phyloP scores from a whole-genome alignment of 2,113 vertebrate species.

The Ardeotis arabs region DNA sequence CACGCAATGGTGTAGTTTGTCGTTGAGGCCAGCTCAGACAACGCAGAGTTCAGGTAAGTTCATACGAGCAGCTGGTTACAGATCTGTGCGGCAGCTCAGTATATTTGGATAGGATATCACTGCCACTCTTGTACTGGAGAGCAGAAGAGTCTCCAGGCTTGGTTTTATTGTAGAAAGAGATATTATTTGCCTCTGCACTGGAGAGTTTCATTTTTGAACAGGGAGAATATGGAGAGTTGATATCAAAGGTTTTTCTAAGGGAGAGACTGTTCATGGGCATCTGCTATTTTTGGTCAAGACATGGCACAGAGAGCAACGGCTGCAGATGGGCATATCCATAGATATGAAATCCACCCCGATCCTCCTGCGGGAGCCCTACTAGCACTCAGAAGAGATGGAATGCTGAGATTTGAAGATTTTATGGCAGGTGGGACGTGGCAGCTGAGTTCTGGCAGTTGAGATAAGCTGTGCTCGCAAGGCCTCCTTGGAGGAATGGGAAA shows the following conservation, averaged over 20 bases:
- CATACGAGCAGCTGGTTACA: not conserved
- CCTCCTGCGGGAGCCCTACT: not conserved
- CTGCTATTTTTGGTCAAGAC: not conserved
- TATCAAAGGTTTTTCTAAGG: not conserved
- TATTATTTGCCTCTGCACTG: not conserved
- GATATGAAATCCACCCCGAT: not conserved
- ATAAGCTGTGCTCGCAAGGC: not conserved
- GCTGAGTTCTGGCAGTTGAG: slow-evolving; percentile 24
- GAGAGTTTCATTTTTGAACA: not conserved
- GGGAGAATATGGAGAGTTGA: not conserved
- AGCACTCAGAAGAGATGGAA: not conserved
- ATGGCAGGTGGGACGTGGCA: not conserved
- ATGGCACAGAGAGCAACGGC: not conserved
- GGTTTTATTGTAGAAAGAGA: not conserved
- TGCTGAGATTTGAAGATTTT: not conserved
- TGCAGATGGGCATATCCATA: not conserved
- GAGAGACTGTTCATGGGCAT: not conserved
- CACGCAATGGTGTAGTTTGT: not conserved
- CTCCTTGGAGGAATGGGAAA: not conserved
- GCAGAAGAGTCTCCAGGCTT: not conserved
- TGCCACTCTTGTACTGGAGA: not conserved
- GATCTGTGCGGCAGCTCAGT: not conserved
- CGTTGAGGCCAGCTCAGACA: not conserved
- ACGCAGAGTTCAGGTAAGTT: not conserved
- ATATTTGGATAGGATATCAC: not conserved